Evolutionary conservation across 37 sponge, comb jelly and placozoan genomes (phyloP).

Genomic region (Hormiphora californensis): DNA sequence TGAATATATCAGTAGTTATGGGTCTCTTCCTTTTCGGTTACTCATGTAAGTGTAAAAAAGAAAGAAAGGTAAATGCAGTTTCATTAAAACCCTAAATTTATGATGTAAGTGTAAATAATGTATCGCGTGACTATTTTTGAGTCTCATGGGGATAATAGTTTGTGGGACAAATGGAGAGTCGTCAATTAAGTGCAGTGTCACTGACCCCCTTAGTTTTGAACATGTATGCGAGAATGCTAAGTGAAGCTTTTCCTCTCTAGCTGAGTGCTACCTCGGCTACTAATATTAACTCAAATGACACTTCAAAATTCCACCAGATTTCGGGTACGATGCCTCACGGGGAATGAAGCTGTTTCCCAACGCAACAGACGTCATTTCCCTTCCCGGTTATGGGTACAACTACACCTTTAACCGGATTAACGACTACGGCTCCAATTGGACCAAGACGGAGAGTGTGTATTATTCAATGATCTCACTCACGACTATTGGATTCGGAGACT

Average conservation of each 20-base stretch:
- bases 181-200: too few species aligned
- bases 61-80: too few species aligned
- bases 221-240: too few species aligned
- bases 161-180: too few species aligned
- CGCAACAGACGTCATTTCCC: constrained; percentile 22
- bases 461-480: constrained; percentile 43
- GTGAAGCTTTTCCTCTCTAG: too few species aligned
- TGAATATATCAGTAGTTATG: constrained; percentile 37
- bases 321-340: background rate
- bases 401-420: background rate
- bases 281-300: background rate
- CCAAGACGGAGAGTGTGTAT: background rate
- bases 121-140: too few species aligned
- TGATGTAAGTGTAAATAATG: too few species aligned
- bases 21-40: constrained; percentile 7
- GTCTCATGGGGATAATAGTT: too few species aligned
- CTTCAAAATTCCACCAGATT: background rate
- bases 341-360: background rate
- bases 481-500: constrained; percentile 47
- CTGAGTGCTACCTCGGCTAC: too few species aligned
- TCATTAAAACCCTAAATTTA: too few species aligned
- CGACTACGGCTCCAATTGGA: background rate
- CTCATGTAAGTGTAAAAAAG: constrained; percentile 23
- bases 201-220: too few species aligned
- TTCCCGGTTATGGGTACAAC: constrained; percentile 17